phyloP scores from a whole-genome alignment of 92 coral and sea anemone species.

The Porites evermanni region DNA sequence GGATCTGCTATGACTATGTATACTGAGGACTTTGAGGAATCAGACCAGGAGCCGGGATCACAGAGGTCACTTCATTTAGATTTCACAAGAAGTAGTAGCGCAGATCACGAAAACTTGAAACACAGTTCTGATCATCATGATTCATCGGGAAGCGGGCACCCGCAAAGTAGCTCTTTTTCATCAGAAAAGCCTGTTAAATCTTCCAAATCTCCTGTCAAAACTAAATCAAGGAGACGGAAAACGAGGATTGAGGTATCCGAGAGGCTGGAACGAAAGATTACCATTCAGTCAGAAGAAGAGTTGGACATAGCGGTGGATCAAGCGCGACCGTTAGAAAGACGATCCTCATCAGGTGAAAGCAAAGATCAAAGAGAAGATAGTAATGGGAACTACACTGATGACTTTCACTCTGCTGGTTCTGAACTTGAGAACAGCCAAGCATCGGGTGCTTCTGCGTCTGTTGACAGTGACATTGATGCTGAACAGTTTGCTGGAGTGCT shows the following conservation, averaged over 20 bases:
- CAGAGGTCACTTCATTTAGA: conserved; percentile 27
- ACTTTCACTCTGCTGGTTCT: conserved; percentile 58
- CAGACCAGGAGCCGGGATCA: conserved; percentile 27
- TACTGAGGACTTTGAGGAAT: conserved; percentile 75
- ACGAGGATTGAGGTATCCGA: background rate
- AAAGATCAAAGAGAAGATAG: background rate
- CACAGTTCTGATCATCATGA: background rate
- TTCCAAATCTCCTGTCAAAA: conserved; percentile 30
- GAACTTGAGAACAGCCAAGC: conserved; percentile 26
- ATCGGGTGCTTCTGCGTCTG: conserved; percentile 18
- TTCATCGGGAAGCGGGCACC: conserved; percentile 4
- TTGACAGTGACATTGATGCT: conserved; percentile 13
- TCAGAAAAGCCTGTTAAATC: conserved; percentile 20
- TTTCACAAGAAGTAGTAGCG: conserved; percentile 26
- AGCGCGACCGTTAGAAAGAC: background rate
- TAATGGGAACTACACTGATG: conserved; percentile 66
- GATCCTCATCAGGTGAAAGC: conserved; percentile 4
- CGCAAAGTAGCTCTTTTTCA: conserved; percentile 19
- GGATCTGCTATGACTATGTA: conserved; percentile 63
- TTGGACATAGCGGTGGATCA: background rate
- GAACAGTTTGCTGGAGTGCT: conserved; percentile 10
- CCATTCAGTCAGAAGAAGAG: conserved; percentile 9
- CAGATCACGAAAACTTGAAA: conserved; percentile 12
- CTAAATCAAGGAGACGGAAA: conserved; percentile 15
- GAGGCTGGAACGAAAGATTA: conserved; percentile 9